Base-by-base conservation (phyloP, 2,797 vertebrate genomes). In the Girardinus metallicus region DNA sequence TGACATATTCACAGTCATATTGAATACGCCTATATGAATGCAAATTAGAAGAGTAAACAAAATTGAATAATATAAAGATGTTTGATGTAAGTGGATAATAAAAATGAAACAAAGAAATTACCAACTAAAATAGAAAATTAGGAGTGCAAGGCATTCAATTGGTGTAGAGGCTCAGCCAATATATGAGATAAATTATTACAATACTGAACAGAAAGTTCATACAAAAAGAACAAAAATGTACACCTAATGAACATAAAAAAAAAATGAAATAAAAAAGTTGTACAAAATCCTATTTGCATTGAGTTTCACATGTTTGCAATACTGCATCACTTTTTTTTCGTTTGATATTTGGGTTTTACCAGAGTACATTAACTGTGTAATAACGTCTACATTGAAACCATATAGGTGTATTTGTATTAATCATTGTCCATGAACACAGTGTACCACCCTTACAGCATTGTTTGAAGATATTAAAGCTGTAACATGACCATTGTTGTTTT, bases 91-190 rank as follows among this genome's bases (percentile, higher is more conserved):
- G 18, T 21, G n/a, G 60, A 77, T 31, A 1, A 44, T 26, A 21
- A 76, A 71, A 44, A 73, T 16, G 4, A 47, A 49, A 47, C 29
- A 31, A 29, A 34, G 7, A 57, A 34, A 76, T 18, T 10, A 46
- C 21, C 15, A 49, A 11, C 21, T 13, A 68, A 26, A 44, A 80
- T 43, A 43, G 29, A 11, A 49, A 66, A 6, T 26, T 53, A 44
- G 12, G 41, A 26, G 36, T 62, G 44, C 47, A 85, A 88, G 68
- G 53, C 77, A 81, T 76, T 77, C 4, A 78, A 73, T 53, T 64
- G 12, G 74, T 66, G 11, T 79, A 68, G 5, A 78, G 55, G 29
- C 39, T 82, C 41, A 73, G 34, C 46, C 46, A 74, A 53, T 36
- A 76, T 43, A 70, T 9, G 64, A 79, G 53, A 36, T 21, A 29